Evolutionary conservation across 2,888 invertebrate species (phyloP).

Genomic region (Colostygia pectinataria): DNA sequence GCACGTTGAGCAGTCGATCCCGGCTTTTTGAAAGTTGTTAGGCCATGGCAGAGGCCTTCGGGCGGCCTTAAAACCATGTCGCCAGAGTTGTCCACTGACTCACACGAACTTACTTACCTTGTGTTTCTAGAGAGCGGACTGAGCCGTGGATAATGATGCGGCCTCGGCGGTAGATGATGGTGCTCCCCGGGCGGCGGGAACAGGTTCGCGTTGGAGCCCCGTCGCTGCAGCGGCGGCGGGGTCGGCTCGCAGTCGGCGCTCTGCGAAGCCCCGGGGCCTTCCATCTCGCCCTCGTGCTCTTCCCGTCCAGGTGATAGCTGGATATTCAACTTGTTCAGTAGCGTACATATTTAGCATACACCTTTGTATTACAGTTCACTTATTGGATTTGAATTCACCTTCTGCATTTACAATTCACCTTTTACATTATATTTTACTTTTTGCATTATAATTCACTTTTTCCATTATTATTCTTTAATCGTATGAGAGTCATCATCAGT

Average conservation of each 20-base stretch:
- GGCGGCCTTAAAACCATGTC: no score
- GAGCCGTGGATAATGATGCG: constrained; percentile 86
- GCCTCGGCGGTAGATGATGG: constrained; percentile 72
- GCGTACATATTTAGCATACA: neutral
- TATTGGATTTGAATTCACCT: no score
- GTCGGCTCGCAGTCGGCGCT: constrained; percentile 97
- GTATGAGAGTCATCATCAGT: no score
- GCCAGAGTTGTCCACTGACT: no score
- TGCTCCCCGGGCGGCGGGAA: constrained; percentile 87
- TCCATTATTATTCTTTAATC: no score
- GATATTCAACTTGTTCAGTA: constrained; percentile 28
- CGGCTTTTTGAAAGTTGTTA: no score
- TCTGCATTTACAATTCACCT: no score
- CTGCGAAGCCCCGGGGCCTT: constrained; percentile 95
- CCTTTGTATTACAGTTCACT: no score
- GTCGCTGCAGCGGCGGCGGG: constrained; percentile 91
- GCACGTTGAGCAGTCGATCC: no score
- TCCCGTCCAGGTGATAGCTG: constrained; percentile 94
- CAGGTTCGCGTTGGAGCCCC: constrained; percentile 93
- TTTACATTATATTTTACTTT: no score
- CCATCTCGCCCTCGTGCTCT: constrained; percentile 92
- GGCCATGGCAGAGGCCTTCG: no score
- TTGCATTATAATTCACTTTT: no score
- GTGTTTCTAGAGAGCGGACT: constrained; percentile 91
- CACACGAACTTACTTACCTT: constrained; percentile 44